Evolutionary conservation across 2,888 invertebrate genomes (phyloP), one percentile per base, ranked within the genome.

Genomic region (Eupeodes latifasciatus): DNA sequence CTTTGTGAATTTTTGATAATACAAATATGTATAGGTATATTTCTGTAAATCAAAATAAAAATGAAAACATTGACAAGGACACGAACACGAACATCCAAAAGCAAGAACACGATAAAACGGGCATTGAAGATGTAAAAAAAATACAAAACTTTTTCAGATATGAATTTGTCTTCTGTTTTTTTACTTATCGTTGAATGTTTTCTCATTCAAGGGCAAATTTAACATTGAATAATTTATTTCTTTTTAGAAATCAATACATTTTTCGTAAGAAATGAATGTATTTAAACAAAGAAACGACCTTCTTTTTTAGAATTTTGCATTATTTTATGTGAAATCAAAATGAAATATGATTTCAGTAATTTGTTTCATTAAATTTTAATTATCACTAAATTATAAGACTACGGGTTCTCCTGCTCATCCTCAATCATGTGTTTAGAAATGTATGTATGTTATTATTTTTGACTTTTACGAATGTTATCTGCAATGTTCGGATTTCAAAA

Each of bases 161-260:
- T 2, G 2, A 27, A 27, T 27, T 36, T 3, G n/a, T 55, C 19
- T 27, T 10, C 11, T 19, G 1, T 5, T 11, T 61, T 14, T 5
- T n/a, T 40, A 9, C 40, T 27, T 1, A 19, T 19, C 19, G 19
- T 19, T 19, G 19, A 19, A 19, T 19, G 19, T 19, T 40, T 62
- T 11, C n/a, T 19, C 47, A 47, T 64, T 64, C 64, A 64, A 64
- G 64, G 44, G 27, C 12, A 47, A 19, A 64, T 10, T 62, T 11
- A 19, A 12, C 7, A 1, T 47, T 47, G 64, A 19, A 64, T 47
- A 27, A 64, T 27, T 64, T 64, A 64, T 64, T 36, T 16, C 6
- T n/a, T n/a, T 61, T 2, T 12, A 4, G 10, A 62, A 62, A 62
- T 62, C 40, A 62, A 62, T 44, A 27, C 1, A 2, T 19, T n/a